Evolutionary conservation across 2,797 vertebrate genomes (phyloP).

Genomic region (Scarus forsteni): DNA sequence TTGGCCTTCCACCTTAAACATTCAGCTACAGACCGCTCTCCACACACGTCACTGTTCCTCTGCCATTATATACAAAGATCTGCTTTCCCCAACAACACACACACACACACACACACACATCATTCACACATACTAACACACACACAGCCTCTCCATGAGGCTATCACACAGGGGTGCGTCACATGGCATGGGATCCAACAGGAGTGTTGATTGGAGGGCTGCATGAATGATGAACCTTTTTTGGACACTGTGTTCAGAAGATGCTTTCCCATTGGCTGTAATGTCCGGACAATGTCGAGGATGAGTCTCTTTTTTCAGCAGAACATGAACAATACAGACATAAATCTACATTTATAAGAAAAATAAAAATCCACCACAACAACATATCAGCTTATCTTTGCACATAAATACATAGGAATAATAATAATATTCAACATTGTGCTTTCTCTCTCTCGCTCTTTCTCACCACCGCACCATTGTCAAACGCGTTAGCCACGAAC

Average conservation of each 20-base stretch:
- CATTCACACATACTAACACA: constrained; percentile 22
- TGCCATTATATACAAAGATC: constrained; percentile 68
- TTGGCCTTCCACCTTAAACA: constrained; percentile 78
- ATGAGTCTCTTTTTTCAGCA: constrained; percentile 70
- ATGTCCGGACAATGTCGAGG: constrained; percentile 48
- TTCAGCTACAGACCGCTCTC: constrained; percentile 56
- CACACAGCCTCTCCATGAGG: constrained; percentile 50
- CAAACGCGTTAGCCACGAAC: constrained; percentile 67
- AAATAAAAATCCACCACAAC: constrained; percentile 80
- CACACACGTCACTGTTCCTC: constrained; percentile 41
- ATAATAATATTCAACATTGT: constrained; percentile 80
- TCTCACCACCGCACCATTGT: constrained; percentile 62
- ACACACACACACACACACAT: constrained; percentile 32
- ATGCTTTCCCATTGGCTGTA: constrained; percentile 39
- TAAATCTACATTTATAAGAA: constrained; percentile 80
- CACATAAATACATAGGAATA: constrained; percentile 85
- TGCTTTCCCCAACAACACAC: constrained; percentile 54
- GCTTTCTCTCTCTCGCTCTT: constrained; percentile 71
- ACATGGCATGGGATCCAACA: constrained; percentile 64
- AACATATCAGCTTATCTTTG: constrained; percentile 85
- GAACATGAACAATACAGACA: constrained; percentile 75
- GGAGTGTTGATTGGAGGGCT: constrained; percentile 46
- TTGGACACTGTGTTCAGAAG: constrained; percentile 57
- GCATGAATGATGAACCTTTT: constrained; percentile 57
- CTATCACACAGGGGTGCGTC: constrained; percentile 55